These are phyloP conservation scores for Argentina silus DNA, from an alignment of 2,797 vertebrate species.

Conservation along the genomic window DNA sequence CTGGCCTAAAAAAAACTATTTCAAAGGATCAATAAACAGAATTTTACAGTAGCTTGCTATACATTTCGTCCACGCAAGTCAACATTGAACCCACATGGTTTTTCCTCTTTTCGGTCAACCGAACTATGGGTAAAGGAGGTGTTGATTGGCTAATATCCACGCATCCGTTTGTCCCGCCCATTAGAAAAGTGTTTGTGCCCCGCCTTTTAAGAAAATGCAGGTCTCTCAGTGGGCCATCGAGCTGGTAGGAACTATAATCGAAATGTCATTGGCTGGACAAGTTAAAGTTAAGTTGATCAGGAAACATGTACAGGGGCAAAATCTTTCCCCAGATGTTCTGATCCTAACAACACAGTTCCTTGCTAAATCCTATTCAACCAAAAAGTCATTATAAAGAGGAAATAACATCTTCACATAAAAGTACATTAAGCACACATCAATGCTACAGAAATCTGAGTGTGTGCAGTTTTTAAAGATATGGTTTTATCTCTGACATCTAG, in stretches of 20 bases:
- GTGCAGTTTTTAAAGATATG: not conserved
- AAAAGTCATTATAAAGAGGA: slow-evolving; percentile 49
- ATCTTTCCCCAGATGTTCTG: slow-evolving; percentile 70
- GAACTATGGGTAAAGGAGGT: slow-evolving; percentile 15
- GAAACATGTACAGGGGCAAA: slow-evolving; percentile 70
- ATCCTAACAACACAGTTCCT: slow-evolving; percentile 63
- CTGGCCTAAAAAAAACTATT: not conserved
- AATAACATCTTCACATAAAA: slow-evolving; percentile 17
- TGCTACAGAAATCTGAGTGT: not conserved
- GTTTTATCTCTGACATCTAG: not conserved
- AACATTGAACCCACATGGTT: slow-evolving; percentile 10
- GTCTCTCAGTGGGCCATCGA: not conserved
- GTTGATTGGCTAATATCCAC: slow-evolving; percentile 50
- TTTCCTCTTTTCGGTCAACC: slow-evolving; percentile 41
- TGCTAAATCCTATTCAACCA: not conserved
- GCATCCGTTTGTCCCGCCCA: not conserved
- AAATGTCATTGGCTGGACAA: slow-evolving; percentile 49
- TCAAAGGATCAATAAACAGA: not conserved
- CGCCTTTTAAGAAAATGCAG: slow-evolving; percentile 32
- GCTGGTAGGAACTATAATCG: rapidly evolving
- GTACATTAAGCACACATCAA: not conserved
- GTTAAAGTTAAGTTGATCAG: slow-evolving; percentile 28
- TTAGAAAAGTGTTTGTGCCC: rapidly evolving
- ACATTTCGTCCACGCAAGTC: not conserved
- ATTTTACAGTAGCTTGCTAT: not conserved